phyloP scores from a whole-genome alignment of 2,888 invertebrate genomes.

The Amitus sp. region DNA sequence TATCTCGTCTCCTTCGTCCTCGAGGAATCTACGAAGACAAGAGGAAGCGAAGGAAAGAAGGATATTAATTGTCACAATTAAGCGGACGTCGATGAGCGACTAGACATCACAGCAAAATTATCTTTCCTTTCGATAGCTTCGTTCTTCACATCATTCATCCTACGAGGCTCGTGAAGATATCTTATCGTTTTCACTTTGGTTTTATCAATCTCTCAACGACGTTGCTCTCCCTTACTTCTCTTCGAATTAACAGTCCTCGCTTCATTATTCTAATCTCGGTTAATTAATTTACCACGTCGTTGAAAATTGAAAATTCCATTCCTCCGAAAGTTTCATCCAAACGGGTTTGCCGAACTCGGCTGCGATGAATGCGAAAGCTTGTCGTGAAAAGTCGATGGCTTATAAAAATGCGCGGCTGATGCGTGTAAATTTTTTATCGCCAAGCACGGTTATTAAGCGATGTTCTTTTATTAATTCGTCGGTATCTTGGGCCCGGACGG shows the following conservation, averaged over 20 bases:
- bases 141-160: conserved; percentile 6
- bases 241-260: neutral
- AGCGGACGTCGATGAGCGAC: conserved; percentile 30
- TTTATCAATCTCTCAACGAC: neutral
- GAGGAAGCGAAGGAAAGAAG: conserved; percentile 19
- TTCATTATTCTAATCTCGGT: neutral
- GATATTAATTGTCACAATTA: conserved; percentile 41
- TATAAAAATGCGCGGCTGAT: conserved; percentile 1
- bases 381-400: neutral
- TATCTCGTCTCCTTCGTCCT: conserved; percentile 20
- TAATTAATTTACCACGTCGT: neutral
- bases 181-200: neutral
- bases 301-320: neutral
- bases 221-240: neutral
- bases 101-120: conserved; percentile 21
- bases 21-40: conserved; percentile 7
- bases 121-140: conserved; percentile 4
- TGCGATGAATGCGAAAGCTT: neutral
- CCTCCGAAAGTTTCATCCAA: neutral
- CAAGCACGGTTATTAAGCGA: neutral
- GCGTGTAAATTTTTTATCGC: neutral
- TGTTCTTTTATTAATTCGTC: neutral
- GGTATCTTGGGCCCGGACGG: neutral
- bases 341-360: neutral
- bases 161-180: neutral